Percentiles rank a stretch among this genome's conserved stretches.
Evolutionary conservation across 2,113 vertebrate genomes (phyloP).

Genomic region (Menura novaehollandiae): DNA sequence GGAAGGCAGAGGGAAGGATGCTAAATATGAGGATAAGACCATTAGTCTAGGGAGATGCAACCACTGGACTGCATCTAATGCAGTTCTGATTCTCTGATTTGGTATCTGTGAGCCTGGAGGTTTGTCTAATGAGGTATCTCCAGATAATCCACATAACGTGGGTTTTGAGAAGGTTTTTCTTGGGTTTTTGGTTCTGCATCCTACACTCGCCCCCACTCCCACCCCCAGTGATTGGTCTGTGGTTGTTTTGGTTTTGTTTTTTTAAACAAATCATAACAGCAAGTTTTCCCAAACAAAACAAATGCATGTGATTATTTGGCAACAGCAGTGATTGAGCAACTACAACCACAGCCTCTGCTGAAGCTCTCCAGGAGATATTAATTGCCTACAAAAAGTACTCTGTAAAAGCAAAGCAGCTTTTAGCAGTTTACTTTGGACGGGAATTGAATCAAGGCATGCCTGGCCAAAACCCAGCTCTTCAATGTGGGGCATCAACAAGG

Average conservation of each 20-base stretch:
- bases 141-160: neutral
- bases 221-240: neutral
- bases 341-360: neutral
- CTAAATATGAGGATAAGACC: neutral
- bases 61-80: neutral
- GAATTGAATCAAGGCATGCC: neutral
- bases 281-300: slow-evolving; percentile 5
- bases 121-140: neutral
- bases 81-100: neutral
- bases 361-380: neutral
- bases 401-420: neutral
- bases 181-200: neutral
- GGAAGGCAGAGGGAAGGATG: neutral
- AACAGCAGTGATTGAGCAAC: neutral
- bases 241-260: neutral
- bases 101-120: neutral
- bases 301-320: neutral
- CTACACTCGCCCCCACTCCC: neutral
- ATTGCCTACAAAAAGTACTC: neutral
- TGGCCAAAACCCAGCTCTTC: neutral
- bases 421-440: neutral
- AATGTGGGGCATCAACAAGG: neutral
- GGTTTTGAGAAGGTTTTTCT: neutral
- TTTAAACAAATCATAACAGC: neutral
- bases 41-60: neutral